Conservation (phyloP, 2,797 vertebrate species). For the Centropyge bicolor region DNA sequence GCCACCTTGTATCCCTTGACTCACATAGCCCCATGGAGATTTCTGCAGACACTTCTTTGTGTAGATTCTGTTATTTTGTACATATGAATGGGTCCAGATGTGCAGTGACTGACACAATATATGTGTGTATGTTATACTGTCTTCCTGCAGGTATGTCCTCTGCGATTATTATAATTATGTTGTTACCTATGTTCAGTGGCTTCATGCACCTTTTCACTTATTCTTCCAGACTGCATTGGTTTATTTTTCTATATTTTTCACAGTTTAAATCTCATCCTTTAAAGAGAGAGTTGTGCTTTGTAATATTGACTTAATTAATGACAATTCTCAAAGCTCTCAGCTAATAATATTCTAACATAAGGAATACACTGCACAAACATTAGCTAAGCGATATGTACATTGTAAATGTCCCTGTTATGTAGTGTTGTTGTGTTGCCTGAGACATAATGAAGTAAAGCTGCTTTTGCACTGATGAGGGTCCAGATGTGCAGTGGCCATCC, state of each 20-base stretch:
- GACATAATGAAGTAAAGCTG: background rate
- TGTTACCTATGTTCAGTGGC: background rate
- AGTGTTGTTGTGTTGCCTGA: background rate
- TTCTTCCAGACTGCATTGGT: too few species aligned
- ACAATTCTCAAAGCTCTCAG: background rate
- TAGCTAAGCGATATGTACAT: background rate
- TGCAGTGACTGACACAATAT: background rate
- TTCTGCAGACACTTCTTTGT: background rate
- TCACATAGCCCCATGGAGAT: background rate
- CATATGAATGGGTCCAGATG: background rate
- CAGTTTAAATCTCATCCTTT: background rate
- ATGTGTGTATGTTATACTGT: background rate
- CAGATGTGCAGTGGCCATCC: constrained; percentile 28
- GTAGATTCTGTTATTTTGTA: background rate
- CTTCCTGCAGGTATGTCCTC: background rate
- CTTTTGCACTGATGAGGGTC: constrained; percentile 4
- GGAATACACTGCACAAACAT: background rate
- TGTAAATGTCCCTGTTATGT: background rate
- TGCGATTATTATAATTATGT: background rate
- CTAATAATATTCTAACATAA: background rate
- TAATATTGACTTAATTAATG: background rate
- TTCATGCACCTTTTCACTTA: background rate
- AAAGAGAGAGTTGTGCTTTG: background rate
- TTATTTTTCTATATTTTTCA: background rate
- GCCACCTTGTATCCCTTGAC: background rate